Evolutionary conservation across 2,113 vertebrate species (phyloP), one percentile per base, ranked within the genome.

Genomic region (Crotalus tigris): DNA sequence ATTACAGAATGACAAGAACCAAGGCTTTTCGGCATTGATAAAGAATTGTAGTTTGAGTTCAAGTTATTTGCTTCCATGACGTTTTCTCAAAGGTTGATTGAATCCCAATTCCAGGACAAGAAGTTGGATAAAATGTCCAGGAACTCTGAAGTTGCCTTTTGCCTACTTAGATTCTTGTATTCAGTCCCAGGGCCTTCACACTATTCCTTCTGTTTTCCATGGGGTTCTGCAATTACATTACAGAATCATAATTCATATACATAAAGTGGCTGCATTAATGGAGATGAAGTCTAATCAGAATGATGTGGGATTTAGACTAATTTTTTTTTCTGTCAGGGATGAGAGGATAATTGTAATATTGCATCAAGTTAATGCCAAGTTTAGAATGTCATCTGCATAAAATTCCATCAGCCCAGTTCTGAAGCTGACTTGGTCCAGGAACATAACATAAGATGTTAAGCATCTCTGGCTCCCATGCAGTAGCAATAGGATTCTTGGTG

Each of bases 401-500:
- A 92, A 49, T 33, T 46, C 51, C 85, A 10, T 91, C 90, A 93
- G 44, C 8, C 23, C 39, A 54, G 92, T 51, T 59, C 87, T 26
- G 8, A 39, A 29, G 0, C 0, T 57, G 44, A 9, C n/a, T 94
- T 9, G 75, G 10, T 17, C 85, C 91, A 13, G 5, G 24, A 8
- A 39, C 91, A 29, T 23, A 3, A 87, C 0, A 1, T 3, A 7
- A 0, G 92, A 53, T 8, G n/a, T 75, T 33, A 75, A 75, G 69
- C 69, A 81, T 91, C 92, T 93, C 89, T 1, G 86, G 87, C 26
- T 91, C 87, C 24, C 33, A 93, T 93, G 90, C 94, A 96, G 94
- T 94, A 95, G 89, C 88, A 95, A 92, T 95, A 96, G 97, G 94
- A 89, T 94, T 94, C 92, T 96, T 93, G 95, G 90, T 93, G 93